Percentiles rank a stretch among this genome's conserved stretches.
These are phyloP conservation scores for Piprites chloris DNA, from an alignment of 2,113 vertebrate genomes.

Conservation along the genomic window DNA sequence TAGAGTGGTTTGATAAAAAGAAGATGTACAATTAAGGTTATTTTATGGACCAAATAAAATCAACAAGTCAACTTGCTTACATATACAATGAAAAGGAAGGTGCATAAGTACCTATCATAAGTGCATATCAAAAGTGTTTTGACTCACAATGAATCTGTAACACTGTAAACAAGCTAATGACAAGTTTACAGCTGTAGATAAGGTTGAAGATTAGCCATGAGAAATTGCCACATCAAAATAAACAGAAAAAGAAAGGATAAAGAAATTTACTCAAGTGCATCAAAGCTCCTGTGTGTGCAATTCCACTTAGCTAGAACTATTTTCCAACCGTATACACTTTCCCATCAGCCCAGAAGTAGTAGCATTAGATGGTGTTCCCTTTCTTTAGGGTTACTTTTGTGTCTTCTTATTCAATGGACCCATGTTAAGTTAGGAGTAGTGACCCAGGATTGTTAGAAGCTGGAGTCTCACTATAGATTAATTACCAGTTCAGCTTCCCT, in stretches of 20 bases:
- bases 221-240: neutral
- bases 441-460: neutral
- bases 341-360: neutral
- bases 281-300: neutral
- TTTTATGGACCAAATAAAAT: neutral
- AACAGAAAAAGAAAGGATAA: neutral
- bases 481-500: neutral
- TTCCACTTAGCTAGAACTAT: neutral
- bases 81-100: neutral
- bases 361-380: neutral
- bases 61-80: neutral
- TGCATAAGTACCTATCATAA: neutral
- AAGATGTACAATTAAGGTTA: neutral
- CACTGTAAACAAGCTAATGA: constrained; percentile 5
- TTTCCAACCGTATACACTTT: neutral
- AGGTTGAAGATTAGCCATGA: neutral
- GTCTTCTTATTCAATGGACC: neutral
- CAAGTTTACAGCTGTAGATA: neutral
- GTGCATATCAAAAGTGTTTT: neutral
- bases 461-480: neutral
- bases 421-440: neutral
- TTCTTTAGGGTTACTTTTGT: neutral
- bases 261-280: neutral
- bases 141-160: neutral
- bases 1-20: neutral